Evolutionary conservation across 2,113 vertebrate species (phyloP).

Genomic region (Scomber colias): DNA sequence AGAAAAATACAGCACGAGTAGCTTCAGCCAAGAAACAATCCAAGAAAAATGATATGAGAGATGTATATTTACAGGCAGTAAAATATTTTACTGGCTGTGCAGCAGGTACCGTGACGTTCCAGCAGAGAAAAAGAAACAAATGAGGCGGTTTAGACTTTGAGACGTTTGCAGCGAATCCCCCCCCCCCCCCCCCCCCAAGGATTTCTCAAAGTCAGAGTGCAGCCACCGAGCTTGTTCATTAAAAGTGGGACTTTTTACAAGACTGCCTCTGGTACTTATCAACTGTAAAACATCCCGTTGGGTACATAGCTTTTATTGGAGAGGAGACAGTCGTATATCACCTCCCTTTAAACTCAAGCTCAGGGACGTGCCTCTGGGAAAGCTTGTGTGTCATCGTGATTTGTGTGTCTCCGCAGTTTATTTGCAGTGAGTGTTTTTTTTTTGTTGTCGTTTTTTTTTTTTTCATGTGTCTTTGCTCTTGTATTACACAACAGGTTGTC

Average conservation of each 20-base stretch:
- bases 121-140: not conserved
- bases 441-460: not conserved
- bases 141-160: constrained; percentile 7
- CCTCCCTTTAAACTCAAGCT: constrained; percentile 39
- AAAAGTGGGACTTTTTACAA: constrained; percentile 55
- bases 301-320: constrained; percentile 40
- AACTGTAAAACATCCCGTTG: constrained; percentile 48
- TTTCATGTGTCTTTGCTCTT: constrained; percentile 19
- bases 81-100: constrained; percentile 10
- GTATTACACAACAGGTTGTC: constrained; percentile 25
- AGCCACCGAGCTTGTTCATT: constrained; percentile 15
- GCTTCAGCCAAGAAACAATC: not conserved
- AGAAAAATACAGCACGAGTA: too few relatives aligned
- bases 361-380: constrained; percentile 39
- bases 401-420: constrained; percentile 40
- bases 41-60: not conserved
- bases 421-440: not conserved
- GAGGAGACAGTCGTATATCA: constrained; percentile 33
- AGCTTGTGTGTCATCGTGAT: constrained; percentile 33
- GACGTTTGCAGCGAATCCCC: not conserved
- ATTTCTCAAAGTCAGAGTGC: constrained; percentile 49
- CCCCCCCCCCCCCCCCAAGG: constrained; percentile 7
- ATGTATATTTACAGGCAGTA: constrained; percentile 12
- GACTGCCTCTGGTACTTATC: constrained; percentile 23
- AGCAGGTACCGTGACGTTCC: not conserved